phyloP scores from a whole-genome alignment of 2,797 vertebrate species.

The Pyrocephalus nanus region DNA sequence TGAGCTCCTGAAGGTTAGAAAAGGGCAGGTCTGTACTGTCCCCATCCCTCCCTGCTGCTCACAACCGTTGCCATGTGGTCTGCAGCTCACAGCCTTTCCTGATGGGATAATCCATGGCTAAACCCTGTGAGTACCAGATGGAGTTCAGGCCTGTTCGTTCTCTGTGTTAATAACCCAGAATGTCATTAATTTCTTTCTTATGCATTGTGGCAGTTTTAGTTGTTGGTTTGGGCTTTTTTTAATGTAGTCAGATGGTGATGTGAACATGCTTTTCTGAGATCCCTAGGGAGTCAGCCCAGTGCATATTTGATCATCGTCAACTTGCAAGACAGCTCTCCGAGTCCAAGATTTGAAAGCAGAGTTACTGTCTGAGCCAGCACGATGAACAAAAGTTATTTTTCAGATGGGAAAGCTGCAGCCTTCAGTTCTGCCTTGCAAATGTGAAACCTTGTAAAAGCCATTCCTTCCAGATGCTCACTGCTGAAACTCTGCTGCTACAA shows the following conservation, averaged over 20 bases:
- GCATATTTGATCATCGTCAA: slow-evolving; percentile 18
- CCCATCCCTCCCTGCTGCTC: slow-evolving; percentile 12
- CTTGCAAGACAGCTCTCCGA: not conserved
- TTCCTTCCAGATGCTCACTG: not conserved
- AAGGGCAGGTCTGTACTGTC: slow-evolving; percentile 5
- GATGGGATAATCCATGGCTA: slow-evolving; percentile 62
- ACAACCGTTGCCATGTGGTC: slow-evolving; percentile 11
- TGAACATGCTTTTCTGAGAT: slow-evolving; percentile 22
- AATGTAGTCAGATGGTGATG: slow-evolving; percentile 12
- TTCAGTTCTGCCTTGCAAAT: not conserved
- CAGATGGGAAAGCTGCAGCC: not conserved
- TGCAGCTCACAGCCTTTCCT: slow-evolving; percentile 28
- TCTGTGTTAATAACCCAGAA: slow-evolving; percentile 34
- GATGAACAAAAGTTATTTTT: not conserved
- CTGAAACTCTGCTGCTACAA: not conserved
- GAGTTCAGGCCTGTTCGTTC: slow-evolving; percentile 14
- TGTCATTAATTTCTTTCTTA: slow-evolving; percentile 46
- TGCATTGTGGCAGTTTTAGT: not conserved
- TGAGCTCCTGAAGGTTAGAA: slow-evolving; percentile 56
- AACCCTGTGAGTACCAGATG: slow-evolving; percentile 50
- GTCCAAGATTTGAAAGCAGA: not conserved
- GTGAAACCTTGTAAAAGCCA: not conserved
- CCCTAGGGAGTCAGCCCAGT: not conserved
- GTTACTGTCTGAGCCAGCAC: not conserved
- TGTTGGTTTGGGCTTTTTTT: not conserved